phyloP scores from a whole-genome alignment of 2,888 invertebrate genomes.

The Aradus depressus region DNA sequence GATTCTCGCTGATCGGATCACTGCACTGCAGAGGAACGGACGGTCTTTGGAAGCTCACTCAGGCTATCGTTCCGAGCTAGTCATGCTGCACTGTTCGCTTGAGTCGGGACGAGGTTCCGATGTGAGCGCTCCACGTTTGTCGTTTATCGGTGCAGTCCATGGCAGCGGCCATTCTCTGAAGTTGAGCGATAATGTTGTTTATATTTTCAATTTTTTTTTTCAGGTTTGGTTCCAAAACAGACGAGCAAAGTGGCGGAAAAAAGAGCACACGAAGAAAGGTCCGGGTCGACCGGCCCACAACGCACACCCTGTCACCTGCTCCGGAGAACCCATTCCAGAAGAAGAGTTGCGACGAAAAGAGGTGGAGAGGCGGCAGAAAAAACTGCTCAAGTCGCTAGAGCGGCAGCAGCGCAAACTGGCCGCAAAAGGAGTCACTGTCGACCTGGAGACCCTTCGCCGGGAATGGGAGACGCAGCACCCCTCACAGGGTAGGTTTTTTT shows the following conservation, averaged over 20 bases:
- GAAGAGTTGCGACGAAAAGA: conserved; percentile 77
- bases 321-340: conserved; percentile 91
- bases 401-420: conserved; percentile 84
- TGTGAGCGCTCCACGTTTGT: no score
- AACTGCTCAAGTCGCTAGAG: conserved; percentile 82
- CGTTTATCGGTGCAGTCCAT: no score
- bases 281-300: conserved; percentile 97
- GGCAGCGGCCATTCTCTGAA: not conserved
- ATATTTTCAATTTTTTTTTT: conserved; percentile 32
- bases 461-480: conserved; percentile 68
- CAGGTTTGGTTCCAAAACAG: conserved; percentile 99
- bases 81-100: no score
- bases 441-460: conserved; percentile 68
- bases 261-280: conserved; percentile 97
- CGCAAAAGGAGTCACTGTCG: conserved; percentile 81
- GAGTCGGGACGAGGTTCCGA: no score
- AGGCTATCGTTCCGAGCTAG: no score
- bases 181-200: not conserved
- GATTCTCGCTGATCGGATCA: no score
- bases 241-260: conserved; percentile 97
- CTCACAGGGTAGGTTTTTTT: conserved; percentile 26
- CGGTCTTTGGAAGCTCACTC: no score
- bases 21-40: no score
- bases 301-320: conserved; percentile 94
- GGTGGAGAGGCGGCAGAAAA: conserved; percentile 78